Percentiles rank a stretch among this genome's conserved stretches.
Evolutionary conservation across 1,140 invertebrate species (phyloP).

Genomic region (Hypothenemus hampei): DNA sequence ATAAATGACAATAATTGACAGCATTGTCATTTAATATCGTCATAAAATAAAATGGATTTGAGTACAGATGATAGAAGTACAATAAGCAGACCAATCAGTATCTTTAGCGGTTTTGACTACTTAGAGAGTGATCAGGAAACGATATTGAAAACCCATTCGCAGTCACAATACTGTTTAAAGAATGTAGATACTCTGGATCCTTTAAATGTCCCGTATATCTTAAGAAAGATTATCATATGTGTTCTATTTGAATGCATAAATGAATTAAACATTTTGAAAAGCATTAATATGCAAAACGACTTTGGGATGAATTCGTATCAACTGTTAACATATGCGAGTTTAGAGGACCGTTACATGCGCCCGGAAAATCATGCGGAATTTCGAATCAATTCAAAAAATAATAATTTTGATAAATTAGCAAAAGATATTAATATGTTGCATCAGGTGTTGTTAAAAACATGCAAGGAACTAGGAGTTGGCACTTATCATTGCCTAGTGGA

Average conservation of each 20-base stretch:
- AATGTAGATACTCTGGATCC: background rate
- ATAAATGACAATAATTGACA: too few relatives aligned
- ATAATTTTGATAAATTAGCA: conserved; percentile 26
- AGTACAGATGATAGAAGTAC: background rate
- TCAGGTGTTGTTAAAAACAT: conserved; percentile 9
- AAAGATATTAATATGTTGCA: conserved; percentile 23
- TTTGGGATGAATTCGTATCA: background rate
- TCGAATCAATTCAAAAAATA: conserved; percentile 13
- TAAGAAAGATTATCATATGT: conserved; percentile 4
- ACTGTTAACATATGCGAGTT: conserved; percentile 1
- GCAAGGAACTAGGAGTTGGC: conserved; percentile 11
- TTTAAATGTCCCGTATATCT: background rate
- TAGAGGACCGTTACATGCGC: conserved; percentile 24
- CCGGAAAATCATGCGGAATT: conserved; percentile 23
- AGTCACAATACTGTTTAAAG: background rate
- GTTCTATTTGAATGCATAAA: conserved; percentile 19
- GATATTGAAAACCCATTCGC: background rate
- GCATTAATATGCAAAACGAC: conserved; percentile 14
- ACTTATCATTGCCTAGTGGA: background rate
- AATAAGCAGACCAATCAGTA: background rate
- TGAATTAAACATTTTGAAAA: conserved; percentile 18
- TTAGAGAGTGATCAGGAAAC: background rate
- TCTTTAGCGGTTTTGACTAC: background rate
- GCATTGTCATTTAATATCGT: background rate
- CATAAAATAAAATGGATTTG: background rate